A percentile compares a stretch with the other conserved stretches of the same genome.
phyloP scores from a whole-genome alignment of 1,140 invertebrate genomes.

The Drosophila leontia region DNA sequence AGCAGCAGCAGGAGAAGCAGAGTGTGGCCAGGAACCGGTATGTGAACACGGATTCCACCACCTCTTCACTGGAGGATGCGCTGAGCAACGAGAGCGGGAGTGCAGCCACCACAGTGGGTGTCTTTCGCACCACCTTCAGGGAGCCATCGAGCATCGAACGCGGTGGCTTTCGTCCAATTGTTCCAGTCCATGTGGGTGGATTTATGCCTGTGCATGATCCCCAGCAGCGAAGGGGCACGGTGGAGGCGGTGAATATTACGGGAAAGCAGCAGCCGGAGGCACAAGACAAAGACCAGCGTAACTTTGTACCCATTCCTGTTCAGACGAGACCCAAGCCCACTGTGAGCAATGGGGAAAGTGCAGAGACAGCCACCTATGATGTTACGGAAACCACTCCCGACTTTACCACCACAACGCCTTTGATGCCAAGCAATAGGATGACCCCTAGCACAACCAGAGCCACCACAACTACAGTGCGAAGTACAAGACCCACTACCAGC shows the following conservation, averaged over 20 bases:
- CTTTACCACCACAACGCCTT: constrained; percentile 43
- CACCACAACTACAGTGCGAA: constrained; percentile 29
- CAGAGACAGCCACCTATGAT: constrained; percentile 68
- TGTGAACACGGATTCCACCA: constrained; percentile 79
- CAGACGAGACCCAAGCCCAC: constrained; percentile 39
- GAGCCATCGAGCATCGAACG: constrained; percentile 88
- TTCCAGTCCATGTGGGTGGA: constrained; percentile 89
- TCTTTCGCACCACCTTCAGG: constrained; percentile 85
- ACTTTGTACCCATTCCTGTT: constrained; percentile 59
- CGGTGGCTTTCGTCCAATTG: constrained; percentile 90
- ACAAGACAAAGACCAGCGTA: constrained; percentile 30
- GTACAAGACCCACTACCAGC: constrained; percentile 22
- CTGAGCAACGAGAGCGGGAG: constrained; percentile 73
- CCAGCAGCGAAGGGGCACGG: constrained; percentile 63
- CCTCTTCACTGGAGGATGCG: constrained; percentile 83
- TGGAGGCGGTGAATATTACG: constrained; percentile 67
- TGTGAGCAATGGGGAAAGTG: constrained; percentile 47
- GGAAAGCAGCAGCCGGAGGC: constrained; percentile 25
- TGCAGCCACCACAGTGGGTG: constrained; percentile 55
- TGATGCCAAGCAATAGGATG: constrained; percentile 40
- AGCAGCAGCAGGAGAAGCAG: constrained; percentile 46
- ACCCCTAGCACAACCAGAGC: constrained; percentile 32
- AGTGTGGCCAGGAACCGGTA: constrained; percentile 59
- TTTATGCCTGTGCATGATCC: constrained; percentile 87
- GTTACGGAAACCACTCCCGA: constrained; percentile 68